Base-by-base conservation (phyloP, 1,140 invertebrate genomes). In the Metaphire vulgaris region DNA sequence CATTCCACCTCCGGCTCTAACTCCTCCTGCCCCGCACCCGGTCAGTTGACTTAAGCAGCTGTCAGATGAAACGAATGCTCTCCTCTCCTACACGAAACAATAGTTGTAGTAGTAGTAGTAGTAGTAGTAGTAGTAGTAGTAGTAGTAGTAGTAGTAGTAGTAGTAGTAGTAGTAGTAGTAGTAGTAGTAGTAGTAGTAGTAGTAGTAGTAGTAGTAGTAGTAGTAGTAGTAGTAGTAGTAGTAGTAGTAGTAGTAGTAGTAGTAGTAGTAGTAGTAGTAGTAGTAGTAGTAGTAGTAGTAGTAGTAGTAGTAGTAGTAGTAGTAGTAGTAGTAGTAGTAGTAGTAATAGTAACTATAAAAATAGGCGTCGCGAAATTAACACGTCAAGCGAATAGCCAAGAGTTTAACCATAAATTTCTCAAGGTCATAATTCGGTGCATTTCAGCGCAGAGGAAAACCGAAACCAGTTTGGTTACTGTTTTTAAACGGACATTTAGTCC, bases 271-370 rank as follows among this genome's bases (percentile, higher is more conserved):
- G 56, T 65, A 65, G 56, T 65, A 65, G 56, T 65, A 65, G 56
- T 65, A 65, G 56, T 65, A 65, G 56, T 65, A 65, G 56, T 65
- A 65, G 56, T 65, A 65, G 56, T 65, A 65, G 56, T 65, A 65
- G 56, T 65, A 65, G 26, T 65, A 65, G 56, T 65, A 65, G 56
- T 65, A 65, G 56, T 65, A 65, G 56, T 65, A 65, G 56, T 65
- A 65, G 56, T 65, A 65, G 56, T 65, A 65, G 56, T 65, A 65
- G 56, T 65, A 65, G 56, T 65, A 65, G 56, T 65, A 65, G 56
- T 65, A 65, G 56, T 65, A 29, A 26, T 32, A 71, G 32, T 71
- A 29, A 26, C 32, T 32, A 33, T 71, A 71, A 33, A 32, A n/a
- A n/a, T n/a, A n/a, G n/a, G n/a, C n/a, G n/a, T n/a, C n/a, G n/a